Evolutionary conservation across 2,888 invertebrate genomes (phyloP).

Genomic region (Pemphredon lugubris): DNA sequence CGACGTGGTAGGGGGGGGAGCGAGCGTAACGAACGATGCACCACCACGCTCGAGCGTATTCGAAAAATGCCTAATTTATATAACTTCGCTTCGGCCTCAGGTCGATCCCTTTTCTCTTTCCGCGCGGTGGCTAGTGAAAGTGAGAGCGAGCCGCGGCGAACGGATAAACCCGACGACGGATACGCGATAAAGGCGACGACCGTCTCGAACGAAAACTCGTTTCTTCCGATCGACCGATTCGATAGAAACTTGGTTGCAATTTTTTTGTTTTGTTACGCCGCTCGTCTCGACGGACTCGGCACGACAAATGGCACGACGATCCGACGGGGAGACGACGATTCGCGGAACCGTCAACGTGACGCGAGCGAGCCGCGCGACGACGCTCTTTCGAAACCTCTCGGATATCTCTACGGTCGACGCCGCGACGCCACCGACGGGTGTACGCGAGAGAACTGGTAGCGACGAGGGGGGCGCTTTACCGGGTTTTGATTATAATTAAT

Average conservation of each 20-base stretch:
- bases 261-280: too few relatives aligned
- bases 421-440: background rate
- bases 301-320: background rate
- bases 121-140: conserved; percentile 66
- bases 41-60: conserved; percentile 2
- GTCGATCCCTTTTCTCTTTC: conserved; percentile 67
- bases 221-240: conserved; percentile 25
- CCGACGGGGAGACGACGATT: background rate
- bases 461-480: conserved; percentile 1
- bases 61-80: conserved; percentile 73
- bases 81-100: conserved; percentile 64
- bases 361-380: conserved; percentile 11
- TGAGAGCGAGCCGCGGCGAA: conserved; percentile 56
- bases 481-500: conserved; percentile 22
- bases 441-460: conserved; percentile 5
- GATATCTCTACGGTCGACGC: background rate
- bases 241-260: conserved; percentile 18
- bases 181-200: conserved; percentile 49
- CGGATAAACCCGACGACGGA: conserved; percentile 45
- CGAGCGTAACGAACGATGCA: conserved; percentile 24
- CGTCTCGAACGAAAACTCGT: conserved; percentile 49
- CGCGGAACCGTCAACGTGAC: background rate
- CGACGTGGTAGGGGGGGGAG: too few relatives aligned
- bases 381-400: conserved; percentile 7
- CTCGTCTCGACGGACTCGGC: background rate